Percentiles rank a stretch among this genome's conserved stretches.
Evolutionary conservation across 37 sponge, comb jelly and placozoan genomes (phyloP).

Genomic region (Trichoplax adhaerens): DNA sequence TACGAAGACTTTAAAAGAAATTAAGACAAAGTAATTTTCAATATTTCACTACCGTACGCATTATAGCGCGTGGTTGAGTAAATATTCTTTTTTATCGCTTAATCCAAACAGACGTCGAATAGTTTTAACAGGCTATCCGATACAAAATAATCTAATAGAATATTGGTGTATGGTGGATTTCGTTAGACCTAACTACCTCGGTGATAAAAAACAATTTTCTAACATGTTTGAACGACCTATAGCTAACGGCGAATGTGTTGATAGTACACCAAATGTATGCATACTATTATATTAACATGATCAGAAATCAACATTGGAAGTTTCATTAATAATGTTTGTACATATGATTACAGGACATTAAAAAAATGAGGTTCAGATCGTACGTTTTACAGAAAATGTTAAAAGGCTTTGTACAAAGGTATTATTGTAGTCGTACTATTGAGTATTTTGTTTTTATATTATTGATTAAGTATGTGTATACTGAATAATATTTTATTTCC

Average conservation of each 20-base stretch:
- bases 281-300: too few species aligned
- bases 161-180: constrained; percentile 99
- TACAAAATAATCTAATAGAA: constrained; percentile 96
- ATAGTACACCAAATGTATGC: constrained; percentile 67
- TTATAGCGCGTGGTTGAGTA: not conserved
- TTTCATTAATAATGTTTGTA: not conserved
- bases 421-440: too few species aligned
- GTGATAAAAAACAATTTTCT: constrained; percentile 81
- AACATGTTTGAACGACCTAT: constrained; percentile 94
- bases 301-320: not conserved
- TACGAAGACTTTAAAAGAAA: constrained; percentile 77
- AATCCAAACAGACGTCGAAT: constrained; percentile 50
- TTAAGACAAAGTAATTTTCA: constrained; percentile 53
- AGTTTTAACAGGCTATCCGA: constrained; percentile 89
- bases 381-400: constrained; percentile 36
- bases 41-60: not conserved
- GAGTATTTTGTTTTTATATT: too few species aligned
- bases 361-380: constrained; percentile 28
- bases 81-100: not conserved
- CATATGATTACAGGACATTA: constrained; percentile 21
- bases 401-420: too few species aligned
- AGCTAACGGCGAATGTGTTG: constrained; percentile 85
- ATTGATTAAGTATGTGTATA: too few species aligned
- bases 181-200: constrained; percentile 94
- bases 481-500: too few species aligned